Evolutionary conservation across 2,113 vertebrate species (phyloP), one percentile per base, ranked within the genome.

Genomic region (Thalassoma bifasciatum): DNA sequence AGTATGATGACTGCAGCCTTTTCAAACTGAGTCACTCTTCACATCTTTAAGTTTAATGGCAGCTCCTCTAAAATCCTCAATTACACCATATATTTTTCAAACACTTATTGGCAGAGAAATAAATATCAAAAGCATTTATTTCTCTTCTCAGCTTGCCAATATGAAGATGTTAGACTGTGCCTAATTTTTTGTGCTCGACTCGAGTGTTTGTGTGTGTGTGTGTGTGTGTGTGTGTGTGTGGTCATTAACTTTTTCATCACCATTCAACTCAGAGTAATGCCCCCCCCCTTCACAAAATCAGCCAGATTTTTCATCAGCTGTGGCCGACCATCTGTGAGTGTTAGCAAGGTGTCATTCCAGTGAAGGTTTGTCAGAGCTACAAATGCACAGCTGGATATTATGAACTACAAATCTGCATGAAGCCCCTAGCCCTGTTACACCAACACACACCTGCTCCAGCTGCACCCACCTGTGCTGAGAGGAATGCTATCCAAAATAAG

Each of bases 361-460:
- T 26, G 38, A 37, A 56, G 65, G 53, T 72, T 63, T 80, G 78
- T 75, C 74, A 52, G 42, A 64, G 77, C 66, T 73, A 65, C n/a
- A 60, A 69, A 56, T 61, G 52, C 81, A 66, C 86, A 82, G 74
- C 85, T 84, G 88, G 79, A 77, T 60, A 65, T 77, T 83, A 86
- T 86, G 76, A 86, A 81, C 53, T 73, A 75, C 69, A 79, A 77
- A 83, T 79, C 59, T 70, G 69, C 67, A 70, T 59, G 51, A 30
- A 46, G 38, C 57, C 50, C 56, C 56, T 69, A 74, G 76, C 80
- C 77, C 77, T 23, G 83, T 79, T 76, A 76, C 52, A 66, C 75
- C n/a, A 47, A 24, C 59, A 44, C 60, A 69, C 88, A 90, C 80
- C 86, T 89, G 80, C 63, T 80, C 67, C 80, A 79, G 80, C 75